Percentiles rank a stretch among this genome's conserved stretches.
Evolutionary conservation across 2,113 vertebrate genomes (phyloP).

Genomic region (Oenanthe melanoleuca): DNA sequence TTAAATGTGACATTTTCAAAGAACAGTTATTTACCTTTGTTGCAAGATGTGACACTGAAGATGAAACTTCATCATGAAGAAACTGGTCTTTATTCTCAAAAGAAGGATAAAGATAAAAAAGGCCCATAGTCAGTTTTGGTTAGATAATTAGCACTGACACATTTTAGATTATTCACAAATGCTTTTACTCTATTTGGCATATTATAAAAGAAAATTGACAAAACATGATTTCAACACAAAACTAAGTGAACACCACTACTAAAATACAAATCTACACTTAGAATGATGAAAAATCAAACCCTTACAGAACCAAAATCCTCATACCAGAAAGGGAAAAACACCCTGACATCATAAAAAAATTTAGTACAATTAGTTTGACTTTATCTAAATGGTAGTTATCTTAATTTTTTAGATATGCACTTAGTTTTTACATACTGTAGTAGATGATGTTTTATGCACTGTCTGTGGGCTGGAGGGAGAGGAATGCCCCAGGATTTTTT

Average conservation of each 20-base stretch:
- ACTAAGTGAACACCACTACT: not conserved
- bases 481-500: not conserved
- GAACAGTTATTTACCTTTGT: conserved; percentile 68
- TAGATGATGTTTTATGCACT: not conserved
- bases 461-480: not conserved
- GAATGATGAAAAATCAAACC: not conserved
- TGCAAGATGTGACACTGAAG: conserved; percentile 72
- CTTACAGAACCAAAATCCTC: not conserved
- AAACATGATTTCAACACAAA: not conserved
- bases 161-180: conserved; percentile 8
- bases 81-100: conserved; percentile 70
- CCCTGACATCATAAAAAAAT: not conserved
- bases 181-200: not conserved
- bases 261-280: not conserved
- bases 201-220: not conserved
- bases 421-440: not conserved
- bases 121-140: conserved; percentile 24
- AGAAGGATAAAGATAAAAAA: conserved; percentile 41
- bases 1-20: not conserved
- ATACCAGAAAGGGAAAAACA: not conserved
- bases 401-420: not conserved
- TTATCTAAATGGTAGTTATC: not conserved
- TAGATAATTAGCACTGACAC: conserved; percentile 5
- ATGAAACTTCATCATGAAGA: conserved; percentile 68
- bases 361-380: not conserved